A percentile compares a stretch with the other conserved stretches of the same genome.
Conservation (phyloP, 2,888 invertebrate species). For the Mermis nigrescens region DNA sequence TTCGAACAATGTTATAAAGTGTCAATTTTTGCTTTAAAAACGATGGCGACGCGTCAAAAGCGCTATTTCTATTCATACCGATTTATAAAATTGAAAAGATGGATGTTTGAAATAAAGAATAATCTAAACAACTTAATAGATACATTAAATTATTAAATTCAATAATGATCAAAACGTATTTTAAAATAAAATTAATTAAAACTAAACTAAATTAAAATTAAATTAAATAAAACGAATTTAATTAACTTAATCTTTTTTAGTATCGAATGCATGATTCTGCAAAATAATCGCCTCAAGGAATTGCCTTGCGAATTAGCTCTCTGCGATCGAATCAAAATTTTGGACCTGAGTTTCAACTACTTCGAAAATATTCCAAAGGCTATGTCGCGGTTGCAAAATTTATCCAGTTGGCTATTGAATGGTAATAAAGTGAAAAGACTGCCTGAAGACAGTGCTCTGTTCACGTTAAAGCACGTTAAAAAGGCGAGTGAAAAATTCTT, state of each 20-base stretch:
- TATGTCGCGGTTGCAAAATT: conserved; percentile 10
- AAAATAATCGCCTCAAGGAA: conserved; percentile 20
- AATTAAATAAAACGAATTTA: too few species aligned
- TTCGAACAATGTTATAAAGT: too few species aligned
- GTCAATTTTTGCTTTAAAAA: too few species aligned
- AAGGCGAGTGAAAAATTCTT: conserved; percentile 4
- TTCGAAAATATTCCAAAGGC: conserved; percentile 18
- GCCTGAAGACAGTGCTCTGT: background rate
- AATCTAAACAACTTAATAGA: too few species aligned
- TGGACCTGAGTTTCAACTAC: conserved; percentile 24
- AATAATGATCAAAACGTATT: background rate
- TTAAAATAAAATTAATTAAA: background rate
- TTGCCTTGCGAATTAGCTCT: conserved; percentile 19
- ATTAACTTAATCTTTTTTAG: conserved; percentile 10
- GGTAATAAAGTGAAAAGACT: conserved; percentile 13
- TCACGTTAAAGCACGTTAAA: background rate
- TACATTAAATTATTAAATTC: too few species aligned
- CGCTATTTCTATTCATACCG: too few species aligned
- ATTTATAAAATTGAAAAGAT: too few species aligned
- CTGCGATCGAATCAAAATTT: conserved; percentile 14
- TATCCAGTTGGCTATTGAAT: conserved; percentile 13
- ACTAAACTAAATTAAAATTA: too few species aligned
- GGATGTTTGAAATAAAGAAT: too few species aligned
- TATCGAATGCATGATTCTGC: too few species aligned
- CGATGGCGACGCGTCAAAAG: too few species aligned